These are phyloP conservation scores for Chrysoperla carnea DNA, from an alignment of 1,140 invertebrate species.

Conservation along the genomic window DNA sequence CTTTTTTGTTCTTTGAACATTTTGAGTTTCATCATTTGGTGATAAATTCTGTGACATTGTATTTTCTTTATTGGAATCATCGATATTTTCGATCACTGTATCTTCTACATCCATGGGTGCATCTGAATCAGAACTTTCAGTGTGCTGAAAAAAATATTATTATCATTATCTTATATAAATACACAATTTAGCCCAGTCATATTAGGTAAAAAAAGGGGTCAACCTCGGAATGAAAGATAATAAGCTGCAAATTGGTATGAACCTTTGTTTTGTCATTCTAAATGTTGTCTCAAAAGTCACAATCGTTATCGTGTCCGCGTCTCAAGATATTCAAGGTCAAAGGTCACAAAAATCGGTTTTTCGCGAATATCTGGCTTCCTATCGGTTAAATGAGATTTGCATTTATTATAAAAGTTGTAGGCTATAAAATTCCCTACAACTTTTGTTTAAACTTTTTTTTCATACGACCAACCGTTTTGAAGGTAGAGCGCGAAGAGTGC, in stretches of 20 bases:
- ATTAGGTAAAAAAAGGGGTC: not conserved
- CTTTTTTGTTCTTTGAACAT: too few relatives aligned
- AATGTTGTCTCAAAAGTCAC: constrained; percentile 6
- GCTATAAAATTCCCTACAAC: constrained; percentile 8
- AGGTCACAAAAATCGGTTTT: constrained; percentile 6
- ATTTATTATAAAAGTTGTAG: constrained; percentile 6
- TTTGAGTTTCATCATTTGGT: too few relatives aligned
- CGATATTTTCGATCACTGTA: too few relatives aligned
- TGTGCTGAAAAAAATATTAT: too few relatives aligned
- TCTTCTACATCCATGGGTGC: too few relatives aligned
- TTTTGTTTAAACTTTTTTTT: constrained; percentile 5
- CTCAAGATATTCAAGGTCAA: constrained; percentile 7
- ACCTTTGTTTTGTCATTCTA: too few relatives aligned
- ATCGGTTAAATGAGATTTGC: constrained; percentile 4
- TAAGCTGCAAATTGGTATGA: constrained; percentile 4
- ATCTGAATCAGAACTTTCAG: too few relatives aligned
- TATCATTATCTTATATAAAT: too few relatives aligned
- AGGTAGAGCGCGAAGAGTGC: constrained; percentile 4
- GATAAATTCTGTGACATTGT: too few relatives aligned
- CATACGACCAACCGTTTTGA: constrained; percentile 7
- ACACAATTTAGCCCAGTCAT: too few relatives aligned
- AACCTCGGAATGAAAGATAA: constrained; percentile 7
- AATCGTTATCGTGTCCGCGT: constrained; percentile 4
- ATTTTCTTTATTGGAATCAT: too few relatives aligned
- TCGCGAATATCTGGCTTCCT: constrained; percentile 6